Base-by-base conservation (phyloP, 2,888 invertebrate species). In the Ormyrus rosae region DNA sequence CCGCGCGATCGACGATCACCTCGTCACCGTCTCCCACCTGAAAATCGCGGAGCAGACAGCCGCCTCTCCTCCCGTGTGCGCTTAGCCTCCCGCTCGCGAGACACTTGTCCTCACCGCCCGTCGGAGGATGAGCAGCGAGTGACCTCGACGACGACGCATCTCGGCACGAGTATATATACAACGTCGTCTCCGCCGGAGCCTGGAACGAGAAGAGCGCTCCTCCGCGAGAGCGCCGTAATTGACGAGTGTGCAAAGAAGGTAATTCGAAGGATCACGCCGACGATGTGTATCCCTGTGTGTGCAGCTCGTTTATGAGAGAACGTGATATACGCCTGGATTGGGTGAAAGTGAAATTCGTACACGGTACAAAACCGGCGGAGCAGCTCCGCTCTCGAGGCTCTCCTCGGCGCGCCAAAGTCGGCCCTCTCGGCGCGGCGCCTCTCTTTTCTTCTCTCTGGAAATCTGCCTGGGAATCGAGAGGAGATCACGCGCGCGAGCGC, bases 1-100 rank as follows among this genome's bases (percentile, higher is more conserved):
- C 68, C 75, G 81, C 78, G 81, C 75, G 78, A 81, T 76, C 72
- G 13, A 60, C 50, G 68, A 53, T 50, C 13, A 13, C n/a, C 55
- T 7, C 75, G 78, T 78, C 81, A 69, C 51, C 76, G 19, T 72
- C 74, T 71, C 46, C 60, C 56, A 19, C 60, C 6, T 6, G 34
- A 7, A 5, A 10, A 34, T 7, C 6, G 60, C 13, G 53, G 48
- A 55, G 64, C 64, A 46, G 10, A 34, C 56, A n/a, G n/a, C 50
- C 67, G 60, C 67, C 67, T 56, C 11, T 34, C 56, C 10, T 3
- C 45, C 34, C 19, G 19, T 19, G 19, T 64, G 11, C 11, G 11
- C 11, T 45, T 34, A n/a, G 8, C 46, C 70, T 74, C 48, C 73
- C 46, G 65, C 64, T 13, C 64, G 56, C 71, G 19, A 71, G 70